Evolutionary conservation across 2,888 invertebrate species (phyloP).

Genomic region (Plebejus anna): DNA sequence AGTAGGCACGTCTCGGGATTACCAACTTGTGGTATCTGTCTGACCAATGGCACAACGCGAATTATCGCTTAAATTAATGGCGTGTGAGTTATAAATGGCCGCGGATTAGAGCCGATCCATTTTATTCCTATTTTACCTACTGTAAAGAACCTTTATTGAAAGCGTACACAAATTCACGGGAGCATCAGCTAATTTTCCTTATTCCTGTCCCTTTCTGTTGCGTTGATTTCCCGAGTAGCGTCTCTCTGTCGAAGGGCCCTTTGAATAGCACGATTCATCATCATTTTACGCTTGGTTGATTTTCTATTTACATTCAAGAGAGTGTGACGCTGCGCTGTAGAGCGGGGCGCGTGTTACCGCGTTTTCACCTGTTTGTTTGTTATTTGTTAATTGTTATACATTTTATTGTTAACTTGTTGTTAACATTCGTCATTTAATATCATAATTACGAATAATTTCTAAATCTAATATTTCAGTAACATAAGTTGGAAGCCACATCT

Average conservation of each 20-base stretch:
- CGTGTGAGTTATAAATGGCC: slow-evolving; percentile 79
- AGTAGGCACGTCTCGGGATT: slow-evolving; percentile 37
- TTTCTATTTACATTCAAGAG: slow-evolving; percentile 62
- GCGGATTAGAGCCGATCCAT: slow-evolving; percentile 74
- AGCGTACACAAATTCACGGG: slow-evolving; percentile 78
- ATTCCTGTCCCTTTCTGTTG: slow-evolving; percentile 53
- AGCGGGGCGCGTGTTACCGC: slow-evolving; percentile 43
- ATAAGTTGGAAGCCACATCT: no score
- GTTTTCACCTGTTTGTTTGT: slow-evolving; percentile 29
- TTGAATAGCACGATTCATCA: slow-evolving; percentile 74
- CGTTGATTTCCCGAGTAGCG: slow-evolving; percentile 41
- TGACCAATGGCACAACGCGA: slow-evolving; percentile 70
- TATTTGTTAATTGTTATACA: not conserved
- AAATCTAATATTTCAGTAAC: not conserved
- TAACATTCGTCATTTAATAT: not conserved
- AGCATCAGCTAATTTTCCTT: slow-evolving; percentile 73
- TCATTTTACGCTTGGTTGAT: slow-evolving; percentile 78
- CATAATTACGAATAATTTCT: not conserved
- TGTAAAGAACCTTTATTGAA: slow-evolving; percentile 78
- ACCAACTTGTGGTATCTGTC: slow-evolving; percentile 40
- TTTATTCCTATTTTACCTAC: slow-evolving; percentile 80
- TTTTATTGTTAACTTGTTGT: not conserved
- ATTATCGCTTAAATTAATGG: slow-evolving; percentile 80
- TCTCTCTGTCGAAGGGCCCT: slow-evolving; percentile 62
- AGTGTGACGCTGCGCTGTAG: slow-evolving; percentile 42